Percentiles rank a stretch among this genome's conserved stretches.
phyloP scores from a whole-genome alignment of 2,113 vertebrate species.

The Stigmatopora argus region DNA sequence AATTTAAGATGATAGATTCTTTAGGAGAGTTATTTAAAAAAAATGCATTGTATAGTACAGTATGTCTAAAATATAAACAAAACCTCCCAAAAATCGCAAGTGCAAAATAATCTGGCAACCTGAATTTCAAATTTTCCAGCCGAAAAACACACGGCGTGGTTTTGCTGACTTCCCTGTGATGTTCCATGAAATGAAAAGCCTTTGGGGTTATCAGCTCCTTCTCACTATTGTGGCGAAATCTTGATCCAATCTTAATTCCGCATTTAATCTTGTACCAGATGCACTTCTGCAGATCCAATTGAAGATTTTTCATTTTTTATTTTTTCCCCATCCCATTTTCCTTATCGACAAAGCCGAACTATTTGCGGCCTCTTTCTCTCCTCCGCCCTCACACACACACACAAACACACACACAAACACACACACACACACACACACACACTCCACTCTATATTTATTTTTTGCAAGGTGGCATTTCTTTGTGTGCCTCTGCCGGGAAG shows the following conservation, averaged over 20 bases:
- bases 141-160: too few relatives aligned
- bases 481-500: constrained; percentile 36
- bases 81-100: too few relatives aligned
- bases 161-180: too few relatives aligned
- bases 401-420: too few relatives aligned
- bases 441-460: constrained; percentile 8
- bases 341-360: constrained; percentile 9
- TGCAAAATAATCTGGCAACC: too few relatives aligned
- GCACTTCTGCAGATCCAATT: constrained; percentile 9
- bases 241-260: constrained; percentile 22
- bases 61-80: too few relatives aligned
- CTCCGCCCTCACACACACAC: not conserved
- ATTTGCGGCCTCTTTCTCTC: constrained; percentile 6
- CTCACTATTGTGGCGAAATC: not conserved
- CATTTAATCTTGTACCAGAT: constrained; percentile 5
- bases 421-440: not conserved
- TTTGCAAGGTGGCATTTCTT: constrained; percentile 26
- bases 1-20: too few relatives aligned
- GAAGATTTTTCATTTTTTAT: constrained; percentile 9
- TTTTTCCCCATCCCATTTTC: constrained; percentile 1
- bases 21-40: too few relatives aligned
- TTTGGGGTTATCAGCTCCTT: not conserved
- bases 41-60: too few relatives aligned
- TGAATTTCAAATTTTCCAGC: too few relatives aligned
- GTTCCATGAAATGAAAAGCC: not conserved